Conservation (phyloP, 1,140 invertebrate genomes). For the Philopotamus ludificatus region DNA sequence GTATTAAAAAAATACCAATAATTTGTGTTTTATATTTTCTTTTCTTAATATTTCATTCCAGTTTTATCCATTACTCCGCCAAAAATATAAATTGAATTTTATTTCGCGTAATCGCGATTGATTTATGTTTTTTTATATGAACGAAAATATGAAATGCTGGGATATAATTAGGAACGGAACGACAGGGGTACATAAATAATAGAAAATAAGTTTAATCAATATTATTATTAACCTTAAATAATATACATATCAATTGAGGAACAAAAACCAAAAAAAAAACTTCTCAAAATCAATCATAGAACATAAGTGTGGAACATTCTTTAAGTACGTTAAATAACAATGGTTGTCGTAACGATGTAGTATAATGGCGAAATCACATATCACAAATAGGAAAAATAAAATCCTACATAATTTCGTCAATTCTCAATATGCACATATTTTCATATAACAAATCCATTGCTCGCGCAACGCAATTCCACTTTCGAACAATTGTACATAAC, state of each 20-base stretch:
- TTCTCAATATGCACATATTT: too few species aligned
- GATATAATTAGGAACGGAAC: too few species aligned
- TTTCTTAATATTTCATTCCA: too few species aligned
- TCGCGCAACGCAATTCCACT: neutral
- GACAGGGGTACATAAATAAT: neutral
- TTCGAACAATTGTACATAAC: slow-evolving; percentile 42
- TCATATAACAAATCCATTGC: neutral
- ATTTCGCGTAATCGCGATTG: too few species aligned
- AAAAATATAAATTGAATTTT: neutral
- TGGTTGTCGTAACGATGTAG: neutral
- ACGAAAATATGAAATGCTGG: too few species aligned
- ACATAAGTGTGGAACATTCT: slow-evolving; percentile 23
- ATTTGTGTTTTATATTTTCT: too few species aligned
- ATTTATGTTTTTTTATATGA: too few species aligned
- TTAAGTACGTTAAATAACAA: slow-evolving; percentile 36
- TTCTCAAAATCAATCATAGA: slow-evolving; percentile 2
- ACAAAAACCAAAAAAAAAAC: slow-evolving; percentile 55
- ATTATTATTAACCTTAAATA: slow-evolving; percentile 50
- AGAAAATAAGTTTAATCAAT: slow-evolving; percentile 10
- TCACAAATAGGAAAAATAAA: slow-evolving; percentile 9
- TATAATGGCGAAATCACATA: slow-evolving; percentile 17
- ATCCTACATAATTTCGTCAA: slow-evolving; percentile 5
- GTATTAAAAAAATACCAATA: too few species aligned
- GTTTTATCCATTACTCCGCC: neutral
- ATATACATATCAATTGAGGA: slow-evolving; percentile 57